phyloP scores from a whole-genome alignment of 1,140 invertebrate genomes.

The Limonius californicus region DNA sequence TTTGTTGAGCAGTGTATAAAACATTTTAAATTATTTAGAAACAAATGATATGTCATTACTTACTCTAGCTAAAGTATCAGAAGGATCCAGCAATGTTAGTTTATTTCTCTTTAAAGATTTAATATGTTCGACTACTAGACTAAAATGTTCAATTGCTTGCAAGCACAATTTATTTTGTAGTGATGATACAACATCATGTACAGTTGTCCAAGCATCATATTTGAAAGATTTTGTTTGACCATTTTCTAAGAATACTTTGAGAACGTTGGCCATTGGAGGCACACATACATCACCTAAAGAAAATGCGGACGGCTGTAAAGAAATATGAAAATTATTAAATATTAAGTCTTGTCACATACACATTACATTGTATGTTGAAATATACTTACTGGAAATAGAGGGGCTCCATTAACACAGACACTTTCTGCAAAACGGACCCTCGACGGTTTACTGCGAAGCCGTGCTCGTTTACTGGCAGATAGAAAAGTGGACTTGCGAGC shows the following conservation, averaged over 20 bases:
- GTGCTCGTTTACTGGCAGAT: slow-evolving; percentile 81
- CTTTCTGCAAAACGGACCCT: slow-evolving; percentile 84
- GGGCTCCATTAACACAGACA: slow-evolving; percentile 80
- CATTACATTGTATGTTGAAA: too few species aligned
- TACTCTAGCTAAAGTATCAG: slow-evolving; percentile 81
- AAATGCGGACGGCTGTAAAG: slow-evolving; percentile 72
- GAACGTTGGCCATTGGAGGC: slow-evolving; percentile 87
- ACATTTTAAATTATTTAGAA: too few species aligned
- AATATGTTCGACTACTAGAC: slow-evolving; percentile 84
- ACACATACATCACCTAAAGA: slow-evolving; percentile 74
- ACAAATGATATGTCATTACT: too few species aligned
- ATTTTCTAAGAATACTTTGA: slow-evolving; percentile 91
- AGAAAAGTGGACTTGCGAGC: slow-evolving; percentile 75
- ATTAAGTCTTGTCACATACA: too few species aligned
- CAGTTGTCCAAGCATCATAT: slow-evolving; percentile 85
- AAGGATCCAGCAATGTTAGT: slow-evolving; percentile 76
- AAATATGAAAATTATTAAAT: slow-evolving; percentile 37
- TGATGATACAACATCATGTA: slow-evolving; percentile 81
- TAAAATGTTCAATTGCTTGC: slow-evolving; percentile 77
- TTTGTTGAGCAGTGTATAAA: too few species aligned
- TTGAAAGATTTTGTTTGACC: slow-evolving; percentile 96
- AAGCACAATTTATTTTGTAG: slow-evolving; percentile 83
- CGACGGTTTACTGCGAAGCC: slow-evolving; percentile 76
- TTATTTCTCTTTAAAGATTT: slow-evolving; percentile 81
- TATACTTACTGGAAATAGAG: slow-evolving; percentile 64